A percentile compares a stretch with the other conserved stretches of the same genome.
phyloP scores from a whole-genome alignment of 2,797 vertebrate genomes.

The Neomorphus geoffroyi region DNA sequence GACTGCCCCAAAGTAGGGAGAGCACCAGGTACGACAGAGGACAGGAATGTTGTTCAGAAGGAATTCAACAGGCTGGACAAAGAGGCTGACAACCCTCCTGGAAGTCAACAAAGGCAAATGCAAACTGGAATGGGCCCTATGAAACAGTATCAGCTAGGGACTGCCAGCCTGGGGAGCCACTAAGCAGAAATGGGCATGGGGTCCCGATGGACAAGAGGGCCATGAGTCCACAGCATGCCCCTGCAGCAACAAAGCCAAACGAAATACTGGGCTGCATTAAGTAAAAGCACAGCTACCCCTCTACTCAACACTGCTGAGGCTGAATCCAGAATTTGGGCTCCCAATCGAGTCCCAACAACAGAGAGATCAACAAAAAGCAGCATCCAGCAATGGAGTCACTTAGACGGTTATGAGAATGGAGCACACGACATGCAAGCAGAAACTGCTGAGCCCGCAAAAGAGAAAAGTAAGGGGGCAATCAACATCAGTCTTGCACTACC shows the following conservation, averaged over 20 bases:
- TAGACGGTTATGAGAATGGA: not conserved
- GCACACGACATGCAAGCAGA: not conserved
- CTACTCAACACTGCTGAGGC: not conserved
- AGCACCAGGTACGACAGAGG: not conserved
- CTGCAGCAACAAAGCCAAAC: not conserved
- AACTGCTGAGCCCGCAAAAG: not conserved
- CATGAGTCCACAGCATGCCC: not conserved
- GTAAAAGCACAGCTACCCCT: not conserved
- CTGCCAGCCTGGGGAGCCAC: not conserved
- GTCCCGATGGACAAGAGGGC: accelerated
- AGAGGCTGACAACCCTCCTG: not conserved
- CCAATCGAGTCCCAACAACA: not conserved
- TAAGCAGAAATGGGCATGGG: accelerated
- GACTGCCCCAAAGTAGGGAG: not conserved
- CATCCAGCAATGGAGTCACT: not conserved
- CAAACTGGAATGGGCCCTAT: not conserved
- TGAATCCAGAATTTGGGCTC: not conserved
- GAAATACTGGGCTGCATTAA: not conserved
- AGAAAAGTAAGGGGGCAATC: not conserved
- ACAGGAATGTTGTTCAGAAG: accelerated
- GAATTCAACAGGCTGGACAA: not conserved
- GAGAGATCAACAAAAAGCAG: not conserved
- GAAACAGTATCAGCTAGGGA: not conserved
- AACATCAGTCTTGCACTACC: not conserved
- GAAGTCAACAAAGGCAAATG: not conserved